A percentile compares a stretch with the other conserved stretches of the same genome.
These are phyloP conservation scores for Monopterus albus DNA, from an alignment of 2,113 vertebrate genomes.

Conservation along the genomic window DNA sequence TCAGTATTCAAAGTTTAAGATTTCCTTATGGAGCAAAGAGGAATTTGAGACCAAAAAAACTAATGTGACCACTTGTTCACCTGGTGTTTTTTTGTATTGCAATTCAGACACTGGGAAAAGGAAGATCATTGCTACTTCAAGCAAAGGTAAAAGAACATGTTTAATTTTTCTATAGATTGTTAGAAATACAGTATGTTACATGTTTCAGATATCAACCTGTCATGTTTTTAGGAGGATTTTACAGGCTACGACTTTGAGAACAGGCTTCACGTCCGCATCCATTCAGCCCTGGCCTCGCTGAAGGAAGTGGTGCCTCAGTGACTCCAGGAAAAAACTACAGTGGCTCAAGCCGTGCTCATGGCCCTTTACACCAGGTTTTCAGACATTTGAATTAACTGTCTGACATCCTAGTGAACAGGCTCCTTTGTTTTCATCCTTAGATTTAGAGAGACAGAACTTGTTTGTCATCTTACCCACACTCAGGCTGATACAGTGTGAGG, in stretches of 20 bases:
- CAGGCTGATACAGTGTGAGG: conserved; percentile 20
- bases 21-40: background rate
- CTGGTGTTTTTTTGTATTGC: conserved; percentile 16
- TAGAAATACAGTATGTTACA: background rate
- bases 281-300: conserved; percentile 93
- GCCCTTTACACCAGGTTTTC: conserved; percentile 23
- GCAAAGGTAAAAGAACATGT: conserved; percentile 90
- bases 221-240: conserved; percentile 89
- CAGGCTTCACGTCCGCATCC: conserved; percentile 96
- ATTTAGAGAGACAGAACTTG: conserved; percentile 33
- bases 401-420: conserved; percentile 37
- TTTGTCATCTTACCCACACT: conserved; percentile 20
- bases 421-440: conserved; percentile 21
- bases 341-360: conserved; percentile 49
- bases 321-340: conserved; percentile 55
- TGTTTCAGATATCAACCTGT: background rate
- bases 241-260: conserved; percentile 98
- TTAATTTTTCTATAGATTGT: background rate
- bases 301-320: conserved; percentile 95
- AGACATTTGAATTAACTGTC: conserved; percentile 39
- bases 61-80: background rate
- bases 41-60: too few species aligned
- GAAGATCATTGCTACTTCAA: conserved; percentile 93
- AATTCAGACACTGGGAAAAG: conserved; percentile 91
- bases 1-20: background rate